Percentiles rank a stretch among this genome's conserved stretches.
phyloP scores from a whole-genome alignment of 1,140 invertebrate genomes.

The Steinernema feltiae region DNA sequence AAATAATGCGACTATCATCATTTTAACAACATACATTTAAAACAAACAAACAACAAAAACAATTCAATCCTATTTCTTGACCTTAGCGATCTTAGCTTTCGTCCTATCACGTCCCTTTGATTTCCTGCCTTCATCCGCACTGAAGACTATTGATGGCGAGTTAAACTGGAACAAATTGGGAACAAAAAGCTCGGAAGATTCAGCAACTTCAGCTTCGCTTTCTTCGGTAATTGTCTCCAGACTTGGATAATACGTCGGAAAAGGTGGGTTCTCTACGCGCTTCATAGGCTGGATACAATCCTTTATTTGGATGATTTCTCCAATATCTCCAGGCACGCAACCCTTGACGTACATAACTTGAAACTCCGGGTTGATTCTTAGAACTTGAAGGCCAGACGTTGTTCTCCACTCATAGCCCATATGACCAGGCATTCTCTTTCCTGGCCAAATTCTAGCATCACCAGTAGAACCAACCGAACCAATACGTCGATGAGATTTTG shows the following conservation, averaged over 20 bases:
- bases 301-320: conserved; percentile 47
- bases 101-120: conserved; percentile 40
- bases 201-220: neutral
- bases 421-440: conserved; percentile 90
- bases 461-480: conserved; percentile 74
- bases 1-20: neutral
- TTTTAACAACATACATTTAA: neutral
- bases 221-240: conserved; percentile 36
- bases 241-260: conserved; percentile 47
- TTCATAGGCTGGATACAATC: conserved; percentile 39
- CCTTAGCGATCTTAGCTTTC: conserved; percentile 52
- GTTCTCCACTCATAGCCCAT: conserved; percentile 76
- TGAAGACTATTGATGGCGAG: conserved; percentile 47
- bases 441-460: conserved; percentile 81
- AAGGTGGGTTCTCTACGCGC: conserved; percentile 39
- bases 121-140: conserved; percentile 45
- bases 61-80: conserved; percentile 45
- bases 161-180: conserved; percentile 46
- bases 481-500: conserved; percentile 84
- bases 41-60: neutral
- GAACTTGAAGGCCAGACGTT: conserved; percentile 66
- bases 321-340: conserved; percentile 45
- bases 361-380: conserved; percentile 52
- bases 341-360: conserved; percentile 57
- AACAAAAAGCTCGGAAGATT: conserved; percentile 38